Evolutionary conservation across 2,113 vertebrate genomes (phyloP), one percentile per base, ranked within the genome.

Genomic region (Bos javanicus): DNA sequence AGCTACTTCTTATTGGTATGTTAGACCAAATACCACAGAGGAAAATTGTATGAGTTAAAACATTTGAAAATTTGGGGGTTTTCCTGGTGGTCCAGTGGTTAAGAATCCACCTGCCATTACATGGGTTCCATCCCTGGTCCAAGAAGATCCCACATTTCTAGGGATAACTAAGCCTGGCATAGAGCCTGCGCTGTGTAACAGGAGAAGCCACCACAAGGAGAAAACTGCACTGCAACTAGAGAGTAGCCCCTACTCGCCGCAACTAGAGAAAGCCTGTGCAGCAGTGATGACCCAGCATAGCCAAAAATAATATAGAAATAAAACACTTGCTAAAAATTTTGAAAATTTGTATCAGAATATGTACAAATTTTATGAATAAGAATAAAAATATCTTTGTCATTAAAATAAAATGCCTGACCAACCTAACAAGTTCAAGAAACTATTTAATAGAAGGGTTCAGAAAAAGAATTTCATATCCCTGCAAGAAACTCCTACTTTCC

Each of bases 361-460:
- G 48, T 28, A 60, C 36, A 84, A 23, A 54, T 74, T 90, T 84
- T 71, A 92, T 94, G 62, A 91, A 26, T 82, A 94, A 80, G 62
- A 96, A 86, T 59, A 88, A 83, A 96, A 95, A 25, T 26, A 21
- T 85, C 91, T 94, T 86, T 87, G 25, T 78, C 80, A 96, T 94
- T 48, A 93, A 96, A 97, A 80, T 50, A 74, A 92, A 94, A 93
- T 67, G 56, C 60, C 25, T 62, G 78, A 36, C 43, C 48, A 90
- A 81, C 30, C 54, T 95, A 39, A 50, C n/a, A 76, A 10, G 23
- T 95, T 96, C 60, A 67, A 89, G 25, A 59, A 92, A 95, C 85
- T 86, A 76, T 83, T 93, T 85, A 62, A 64, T 67, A 87, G 19
- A 95, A 93, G 88, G 36, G 19, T 50, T 91, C 17, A 90, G 60